Evolutionary conservation across 2,888 invertebrate species (phyloP).

Genomic region (Disparrhopalites patrizii): DNA sequence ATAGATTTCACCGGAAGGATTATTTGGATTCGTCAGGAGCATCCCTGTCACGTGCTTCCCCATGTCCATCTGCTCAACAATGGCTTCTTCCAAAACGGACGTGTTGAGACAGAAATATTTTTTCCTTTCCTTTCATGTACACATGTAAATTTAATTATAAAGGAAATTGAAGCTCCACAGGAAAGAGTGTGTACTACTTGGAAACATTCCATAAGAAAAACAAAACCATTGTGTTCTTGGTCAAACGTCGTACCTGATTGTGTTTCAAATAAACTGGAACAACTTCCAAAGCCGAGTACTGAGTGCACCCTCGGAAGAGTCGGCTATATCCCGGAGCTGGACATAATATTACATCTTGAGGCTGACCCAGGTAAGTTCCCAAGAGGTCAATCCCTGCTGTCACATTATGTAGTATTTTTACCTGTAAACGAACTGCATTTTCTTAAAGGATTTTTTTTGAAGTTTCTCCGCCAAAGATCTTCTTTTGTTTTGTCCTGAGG

Average conservation of each 20-base stretch:
- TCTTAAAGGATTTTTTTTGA: background rate
- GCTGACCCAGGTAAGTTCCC: conserved; percentile 14
- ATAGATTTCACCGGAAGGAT: conserved; percentile 39
- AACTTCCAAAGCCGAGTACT: conserved; percentile 21
- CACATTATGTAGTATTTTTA: conserved; percentile 24
- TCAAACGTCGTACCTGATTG: conserved; percentile 8
- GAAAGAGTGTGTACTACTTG: background rate
- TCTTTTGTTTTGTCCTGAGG: no score
- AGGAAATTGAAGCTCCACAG: background rate
- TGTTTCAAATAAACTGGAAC: conserved; percentile 23
- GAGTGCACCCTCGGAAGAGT: conserved; percentile 18
- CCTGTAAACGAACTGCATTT: no score
- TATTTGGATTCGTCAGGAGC: conserved; percentile 41
- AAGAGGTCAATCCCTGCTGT: conserved; percentile 23
- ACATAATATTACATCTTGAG: conserved; percentile 23
- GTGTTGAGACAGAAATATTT: conserved; percentile 29
- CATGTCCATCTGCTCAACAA: conserved; percentile 17
- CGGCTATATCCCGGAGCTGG: conserved; percentile 23
- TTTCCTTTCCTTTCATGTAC: conserved; percentile 3
- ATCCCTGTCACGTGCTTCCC: conserved; percentile 35
- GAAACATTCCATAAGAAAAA: background rate
- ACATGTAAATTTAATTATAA: background rate
- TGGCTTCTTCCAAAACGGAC: conserved; percentile 26
- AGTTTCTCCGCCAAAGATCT: no score
- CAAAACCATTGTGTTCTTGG: background rate